phyloP scores from a whole-genome alignment of 2,113 vertebrate genomes.

The Cisticola juncidis region DNA sequence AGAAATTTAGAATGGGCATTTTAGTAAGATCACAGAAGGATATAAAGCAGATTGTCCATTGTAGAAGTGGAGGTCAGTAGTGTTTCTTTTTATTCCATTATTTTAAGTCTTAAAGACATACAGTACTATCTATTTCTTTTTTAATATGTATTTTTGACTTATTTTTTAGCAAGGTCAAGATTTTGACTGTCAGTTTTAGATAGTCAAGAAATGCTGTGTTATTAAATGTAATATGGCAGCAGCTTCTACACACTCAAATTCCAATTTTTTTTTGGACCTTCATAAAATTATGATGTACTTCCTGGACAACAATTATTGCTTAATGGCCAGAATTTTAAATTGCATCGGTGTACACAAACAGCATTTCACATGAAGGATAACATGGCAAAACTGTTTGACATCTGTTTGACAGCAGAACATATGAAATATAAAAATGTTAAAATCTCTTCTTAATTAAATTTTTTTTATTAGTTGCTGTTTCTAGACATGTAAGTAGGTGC shows the following conservation, averaged over 20 bases:
- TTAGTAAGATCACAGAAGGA: background rate
- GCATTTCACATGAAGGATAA: background rate
- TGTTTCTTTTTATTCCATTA: background rate
- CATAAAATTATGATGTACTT: background rate
- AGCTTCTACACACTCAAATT: background rate
- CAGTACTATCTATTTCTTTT: background rate
- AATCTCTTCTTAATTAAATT: background rate
- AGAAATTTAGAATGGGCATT: background rate
- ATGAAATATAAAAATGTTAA: background rate
- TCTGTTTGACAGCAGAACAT: background rate
- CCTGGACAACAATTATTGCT: background rate
- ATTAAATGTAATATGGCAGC: background rate
- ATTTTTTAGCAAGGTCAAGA: background rate
- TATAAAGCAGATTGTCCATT: background rate
- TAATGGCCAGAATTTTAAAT: background rate
- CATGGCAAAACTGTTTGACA: background rate
- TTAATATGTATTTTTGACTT: rapidly evolving
- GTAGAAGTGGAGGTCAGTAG: background rate
- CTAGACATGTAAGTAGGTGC: background rate
- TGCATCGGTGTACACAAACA: background rate
- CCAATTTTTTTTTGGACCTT: background rate
- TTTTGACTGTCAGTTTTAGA: background rate
- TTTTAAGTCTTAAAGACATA: background rate
- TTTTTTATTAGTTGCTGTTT: background rate
- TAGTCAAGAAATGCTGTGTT: background rate